Evolutionary conservation across 2,888 invertebrate species (phyloP).

Genomic region (Nomada flava): DNA sequence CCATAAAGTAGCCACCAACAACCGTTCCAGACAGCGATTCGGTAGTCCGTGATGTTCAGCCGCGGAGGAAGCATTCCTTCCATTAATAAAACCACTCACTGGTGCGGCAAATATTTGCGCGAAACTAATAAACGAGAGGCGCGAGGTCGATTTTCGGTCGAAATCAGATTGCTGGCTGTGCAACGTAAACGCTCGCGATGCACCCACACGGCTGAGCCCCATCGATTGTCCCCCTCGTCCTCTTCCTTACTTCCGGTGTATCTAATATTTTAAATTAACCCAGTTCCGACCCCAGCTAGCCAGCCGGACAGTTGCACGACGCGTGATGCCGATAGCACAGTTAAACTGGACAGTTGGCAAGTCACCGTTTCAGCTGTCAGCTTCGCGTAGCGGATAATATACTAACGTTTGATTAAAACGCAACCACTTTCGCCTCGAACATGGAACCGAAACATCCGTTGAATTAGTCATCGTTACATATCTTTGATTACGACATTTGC

Average conservation of each 20-base stretch:
- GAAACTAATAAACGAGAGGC: conserved; percentile 37
- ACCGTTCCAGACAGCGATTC: conserved; percentile 10
- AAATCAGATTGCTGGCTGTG: conserved; percentile 42
- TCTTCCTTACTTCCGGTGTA: conserved; percentile 71
- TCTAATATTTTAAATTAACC: conserved; percentile 77
- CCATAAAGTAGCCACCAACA: not conserved
- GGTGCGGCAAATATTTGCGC: conserved; percentile 31
- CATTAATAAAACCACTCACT: conserved; percentile 15
- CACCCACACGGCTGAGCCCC: conserved; percentile 33
- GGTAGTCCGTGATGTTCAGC: not conserved
- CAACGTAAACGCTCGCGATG: conserved; percentile 42
- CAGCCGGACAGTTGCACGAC: conserved; percentile 46
- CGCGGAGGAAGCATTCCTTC: conserved; percentile 5
- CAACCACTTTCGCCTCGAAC: conserved; percentile 11
- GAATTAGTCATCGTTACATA: conserved; percentile 16
- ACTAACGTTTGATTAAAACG: conserved; percentile 32
- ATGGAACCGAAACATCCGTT: conserved; percentile 13
- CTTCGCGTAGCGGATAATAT: conserved; percentile 28
- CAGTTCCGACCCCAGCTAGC: conserved; percentile 66
- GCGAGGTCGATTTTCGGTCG: conserved; percentile 14
- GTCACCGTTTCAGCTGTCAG: conserved; percentile 41
- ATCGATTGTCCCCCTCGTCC: conserved; percentile 27
- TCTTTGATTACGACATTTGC: not conserved
- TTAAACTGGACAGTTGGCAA: conserved; percentile 46
- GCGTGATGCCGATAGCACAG: conserved; percentile 58